Evolutionary conservation across 2,113 vertebrate genomes (phyloP).

Genomic region (Ahaetulla prasina): DNA sequence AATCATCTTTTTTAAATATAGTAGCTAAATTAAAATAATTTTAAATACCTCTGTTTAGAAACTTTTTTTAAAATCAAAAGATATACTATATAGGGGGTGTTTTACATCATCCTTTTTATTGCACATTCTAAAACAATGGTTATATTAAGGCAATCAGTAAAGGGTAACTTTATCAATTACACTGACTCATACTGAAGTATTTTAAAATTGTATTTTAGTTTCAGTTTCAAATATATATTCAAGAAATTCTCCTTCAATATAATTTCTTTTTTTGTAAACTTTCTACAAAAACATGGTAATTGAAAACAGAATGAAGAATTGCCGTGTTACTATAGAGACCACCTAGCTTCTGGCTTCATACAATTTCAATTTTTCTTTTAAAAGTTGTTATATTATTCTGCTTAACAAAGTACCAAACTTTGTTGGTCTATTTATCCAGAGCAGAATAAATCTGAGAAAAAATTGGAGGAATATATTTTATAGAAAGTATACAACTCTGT

Average conservation of each 20-base stretch:
- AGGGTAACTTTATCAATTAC: background rate
- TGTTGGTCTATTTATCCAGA: background rate
- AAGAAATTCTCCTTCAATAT: background rate
- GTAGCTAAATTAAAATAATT: background rate
- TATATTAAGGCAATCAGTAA: background rate
- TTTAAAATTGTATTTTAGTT: background rate
- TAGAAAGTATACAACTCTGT: background rate
- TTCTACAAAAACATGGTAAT: background rate
- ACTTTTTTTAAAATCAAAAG: background rate
- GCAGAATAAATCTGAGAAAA: background rate
- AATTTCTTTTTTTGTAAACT: background rate
- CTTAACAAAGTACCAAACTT: background rate
- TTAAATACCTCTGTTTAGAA: background rate
- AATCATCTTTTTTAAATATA: background rate
- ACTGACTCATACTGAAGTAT: background rate
- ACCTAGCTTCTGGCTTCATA: background rate
- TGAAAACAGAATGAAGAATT: background rate
- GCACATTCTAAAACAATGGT: background rate
- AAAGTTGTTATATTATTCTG: background rate
- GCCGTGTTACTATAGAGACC: background rate
- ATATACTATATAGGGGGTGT: background rate
- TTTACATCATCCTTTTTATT: background rate
- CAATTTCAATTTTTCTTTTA: background rate
- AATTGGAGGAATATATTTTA: background rate
- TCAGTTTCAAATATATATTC: background rate